Evolutionary conservation across 2,113 vertebrate species (phyloP).

Genomic region (Fukomys damarensis): DNA sequence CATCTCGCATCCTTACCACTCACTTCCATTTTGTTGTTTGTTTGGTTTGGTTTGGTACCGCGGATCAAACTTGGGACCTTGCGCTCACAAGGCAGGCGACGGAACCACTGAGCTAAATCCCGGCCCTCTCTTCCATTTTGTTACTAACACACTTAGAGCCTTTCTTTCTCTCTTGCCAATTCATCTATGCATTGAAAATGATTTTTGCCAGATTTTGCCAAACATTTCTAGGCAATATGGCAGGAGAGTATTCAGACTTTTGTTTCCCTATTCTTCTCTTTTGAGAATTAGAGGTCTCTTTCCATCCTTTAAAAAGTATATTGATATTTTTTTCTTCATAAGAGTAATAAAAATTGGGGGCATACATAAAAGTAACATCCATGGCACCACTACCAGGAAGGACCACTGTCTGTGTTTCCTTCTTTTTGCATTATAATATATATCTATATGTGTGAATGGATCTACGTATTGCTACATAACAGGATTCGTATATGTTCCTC

Average conservation of each 20-base stretch:
- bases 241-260: not conserved
- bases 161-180: not conserved
- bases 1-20: not conserved
- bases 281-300: slow-evolving; percentile 2
- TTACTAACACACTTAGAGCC: not conserved
- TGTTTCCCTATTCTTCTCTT: not conserved
- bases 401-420: not conserved
- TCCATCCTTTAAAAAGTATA: slow-evolving; percentile 5
- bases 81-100: no score
- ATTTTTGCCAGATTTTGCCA: not conserved
- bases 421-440: not conserved
- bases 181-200: not conserved
- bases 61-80: no score
- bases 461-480: not conserved
- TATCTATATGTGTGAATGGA: no score
- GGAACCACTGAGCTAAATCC: no score
- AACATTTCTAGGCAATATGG: not conserved
- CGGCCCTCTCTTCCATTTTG: no score
- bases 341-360: not conserved
- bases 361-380: not conserved
- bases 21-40: no score
- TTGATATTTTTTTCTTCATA: slow-evolving; percentile 30
- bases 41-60: no score
- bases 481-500: not conserved
- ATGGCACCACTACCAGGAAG: not conserved